Percentiles rank a stretch among this genome's conserved stretches.
Evolutionary conservation across 2,797 vertebrate genomes (phyloP).

Genomic region (Enteromius fasciolatus): DNA sequence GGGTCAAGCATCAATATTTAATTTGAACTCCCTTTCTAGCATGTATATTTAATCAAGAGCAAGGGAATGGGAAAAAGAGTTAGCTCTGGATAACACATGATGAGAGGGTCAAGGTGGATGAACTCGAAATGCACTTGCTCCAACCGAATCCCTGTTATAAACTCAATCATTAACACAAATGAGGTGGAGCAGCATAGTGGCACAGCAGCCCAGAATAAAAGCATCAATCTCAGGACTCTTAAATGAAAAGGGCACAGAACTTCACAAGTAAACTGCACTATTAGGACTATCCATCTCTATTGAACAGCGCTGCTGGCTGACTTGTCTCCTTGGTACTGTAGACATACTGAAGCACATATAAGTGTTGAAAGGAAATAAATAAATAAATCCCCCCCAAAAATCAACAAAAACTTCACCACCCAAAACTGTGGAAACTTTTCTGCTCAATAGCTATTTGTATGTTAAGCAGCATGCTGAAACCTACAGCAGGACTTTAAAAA

Average conservation of each 20-base stretch:
- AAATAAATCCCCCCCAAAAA: neutral
- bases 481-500: neutral
- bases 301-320: constrained; percentile 18
- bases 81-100: neutral
- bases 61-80: constrained; percentile 34
- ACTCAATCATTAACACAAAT: neutral
- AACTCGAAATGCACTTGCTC: constrained; percentile 41
- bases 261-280: neutral
- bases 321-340: neutral
- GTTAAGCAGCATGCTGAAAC: neutral
- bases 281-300: constrained; percentile 19
- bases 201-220: constrained; percentile 18
- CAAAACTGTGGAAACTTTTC: neutral
- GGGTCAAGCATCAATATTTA: constrained; percentile 66
- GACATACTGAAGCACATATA: constrained; percentile 13
- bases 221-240: neutral
- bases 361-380: neutral
- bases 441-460: constrained; percentile 30
- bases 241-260: constrained; percentile 5
- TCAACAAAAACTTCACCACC: neutral
- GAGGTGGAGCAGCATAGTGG: constrained; percentile 2
- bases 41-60: constrained; percentile 69
- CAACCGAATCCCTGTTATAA: constrained; percentile 21
- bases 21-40: constrained; percentile 60
- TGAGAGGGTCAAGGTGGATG: constrained; percentile 36